Evolutionary conservation across 1,140 invertebrate genomes (phyloP), one percentile per base, ranked within the genome.

Genomic region (Drosophila repletoides): DNA sequence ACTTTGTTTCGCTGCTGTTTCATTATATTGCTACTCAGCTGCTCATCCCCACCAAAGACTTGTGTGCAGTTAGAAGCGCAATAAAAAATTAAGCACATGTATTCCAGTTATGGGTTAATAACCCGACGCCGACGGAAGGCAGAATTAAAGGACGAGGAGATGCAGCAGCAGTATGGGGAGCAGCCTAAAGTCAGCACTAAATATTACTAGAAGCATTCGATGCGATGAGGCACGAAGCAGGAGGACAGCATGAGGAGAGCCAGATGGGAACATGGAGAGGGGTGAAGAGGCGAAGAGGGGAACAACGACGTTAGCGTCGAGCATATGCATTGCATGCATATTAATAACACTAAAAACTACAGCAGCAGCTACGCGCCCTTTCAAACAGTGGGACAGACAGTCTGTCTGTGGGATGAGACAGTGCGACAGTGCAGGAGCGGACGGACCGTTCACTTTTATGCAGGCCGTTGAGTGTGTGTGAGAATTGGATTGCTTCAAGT

Each of bases 401-500:
- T 19, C 10, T 19, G 21, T 31, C 26, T 21, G 12, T n/a, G 22
- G 3, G 7, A 48, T n/a, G 43, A 6, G n/a, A 34, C 41, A 21
- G 36, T 41, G 40, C 48, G 31, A 65, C 56, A 51, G 66, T 45
- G n/a, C n/a, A n/a, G 51, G 55, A 43, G 56, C 67, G 29, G 19
- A 55, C 41, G 36, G 31, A 34, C 43, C 33, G 52, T 33, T 60
- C 29, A 66, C 49, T 48, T 59, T 56, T 41, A 59, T 58, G 70
- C 24, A 48, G 40, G 72, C 17, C 60, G 24, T 17, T 65, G 64
- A 66, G 69, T 76, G 77, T 77, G 66, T 77, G 73, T 74, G 74
- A 74, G 74, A 84, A 84, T 84, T 84, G 79, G 84, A 84, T 84
- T 84, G 79, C 79, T 74, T 84, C 51, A 84, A 84, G 79, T 84